A percentile compares a stretch with the other conserved stretches of the same genome.
Conservation (phyloP, 2,888 invertebrate genomes). For the Lordiphosa andalusiaca region DNA sequence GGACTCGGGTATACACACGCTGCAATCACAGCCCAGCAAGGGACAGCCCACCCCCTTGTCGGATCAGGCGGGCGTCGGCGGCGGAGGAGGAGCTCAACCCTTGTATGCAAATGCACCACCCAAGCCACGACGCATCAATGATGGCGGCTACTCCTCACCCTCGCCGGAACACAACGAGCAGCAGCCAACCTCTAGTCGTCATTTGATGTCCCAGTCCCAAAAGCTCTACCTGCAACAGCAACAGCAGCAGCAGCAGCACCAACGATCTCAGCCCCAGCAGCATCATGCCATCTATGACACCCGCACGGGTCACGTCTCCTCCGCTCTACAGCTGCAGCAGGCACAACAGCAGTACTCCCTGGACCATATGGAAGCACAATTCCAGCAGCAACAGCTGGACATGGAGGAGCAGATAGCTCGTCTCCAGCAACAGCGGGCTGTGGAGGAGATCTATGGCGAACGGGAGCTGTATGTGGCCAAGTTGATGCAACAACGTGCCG, state of each 20-base stretch:
- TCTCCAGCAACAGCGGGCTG: slow-evolving; percentile 67
- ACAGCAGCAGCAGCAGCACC: slow-evolving; percentile 42
- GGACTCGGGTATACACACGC: slow-evolving; percentile 80
- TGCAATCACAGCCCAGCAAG: slow-evolving; percentile 80
- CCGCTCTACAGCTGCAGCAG: slow-evolving; percentile 75
- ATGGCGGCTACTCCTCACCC: slow-evolving; percentile 87
- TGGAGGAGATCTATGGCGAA: slow-evolving; percentile 79
- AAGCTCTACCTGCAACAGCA: slow-evolving; percentile 76
- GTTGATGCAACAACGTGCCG: slow-evolving; percentile 72
- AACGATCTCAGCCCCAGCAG: slow-evolving; percentile 77
- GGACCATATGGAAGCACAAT: slow-evolving; percentile 72
- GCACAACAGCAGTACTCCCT: slow-evolving; percentile 73
- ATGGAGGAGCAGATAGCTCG: slow-evolving; percentile 74
- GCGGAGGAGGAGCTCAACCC: slow-evolving; percentile 82
- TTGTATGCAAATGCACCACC: slow-evolving; percentile 95
- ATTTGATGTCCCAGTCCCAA: slow-evolving; percentile 76
- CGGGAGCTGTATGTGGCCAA: slow-evolving; percentile 80
- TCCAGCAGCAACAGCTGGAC: slow-evolving; percentile 77
- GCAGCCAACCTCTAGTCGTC: slow-evolving; percentile 65
- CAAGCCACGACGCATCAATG: slow-evolving; percentile 90
- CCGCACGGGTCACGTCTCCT: slow-evolving; percentile 80
- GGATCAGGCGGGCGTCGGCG: slow-evolving; percentile 63
- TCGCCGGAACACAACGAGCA: slow-evolving; percentile 84
- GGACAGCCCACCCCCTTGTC: slow-evolving; percentile 79
- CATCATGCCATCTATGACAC: slow-evolving; percentile 82